Percentiles rank a stretch among this genome's conserved stretches.
Conservation (phyloP, 2,888 invertebrate genomes). For the Dryadula phaetusa region DNA sequence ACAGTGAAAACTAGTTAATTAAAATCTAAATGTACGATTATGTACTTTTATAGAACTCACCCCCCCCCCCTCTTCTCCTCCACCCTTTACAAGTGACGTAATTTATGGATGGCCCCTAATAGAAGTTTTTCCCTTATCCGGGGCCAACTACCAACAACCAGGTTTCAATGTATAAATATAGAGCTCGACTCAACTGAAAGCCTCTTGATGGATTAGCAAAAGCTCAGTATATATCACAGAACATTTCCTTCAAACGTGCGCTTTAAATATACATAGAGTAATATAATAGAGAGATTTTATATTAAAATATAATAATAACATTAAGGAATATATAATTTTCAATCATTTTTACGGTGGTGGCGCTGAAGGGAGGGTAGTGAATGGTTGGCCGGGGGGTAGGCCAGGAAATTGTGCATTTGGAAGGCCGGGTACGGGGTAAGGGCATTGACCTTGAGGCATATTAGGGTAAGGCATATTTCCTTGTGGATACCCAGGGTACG, state of each 20-base stretch:
- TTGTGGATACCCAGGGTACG: neutral
- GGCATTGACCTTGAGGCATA: neutral
- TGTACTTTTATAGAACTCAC: no score
- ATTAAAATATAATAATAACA: neutral
- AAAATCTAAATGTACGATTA: no score
- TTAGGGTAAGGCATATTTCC: neutral
- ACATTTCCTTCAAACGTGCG: neutral
- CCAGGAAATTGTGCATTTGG: neutral
- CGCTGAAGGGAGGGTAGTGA: neutral
- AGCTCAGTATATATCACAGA: constrained; percentile 7
- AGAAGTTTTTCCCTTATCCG: no score
- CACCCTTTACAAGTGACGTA: no score
- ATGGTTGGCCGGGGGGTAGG: neutral
- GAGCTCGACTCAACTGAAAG: no score
- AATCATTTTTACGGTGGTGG: constrained; percentile 9
- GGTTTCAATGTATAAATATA: no score
- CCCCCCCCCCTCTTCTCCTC: no score
- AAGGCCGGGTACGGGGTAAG: neutral
- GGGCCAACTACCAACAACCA: no score
- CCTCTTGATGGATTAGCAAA: neutral
- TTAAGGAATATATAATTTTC: neutral
- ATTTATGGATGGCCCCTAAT: no score
- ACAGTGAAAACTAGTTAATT: no score
- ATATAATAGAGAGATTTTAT: neutral
- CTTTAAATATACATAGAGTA: neutral